Base-by-base conservation (phyloP, 2,113 vertebrate genomes). In the Turnix velox region DNA sequence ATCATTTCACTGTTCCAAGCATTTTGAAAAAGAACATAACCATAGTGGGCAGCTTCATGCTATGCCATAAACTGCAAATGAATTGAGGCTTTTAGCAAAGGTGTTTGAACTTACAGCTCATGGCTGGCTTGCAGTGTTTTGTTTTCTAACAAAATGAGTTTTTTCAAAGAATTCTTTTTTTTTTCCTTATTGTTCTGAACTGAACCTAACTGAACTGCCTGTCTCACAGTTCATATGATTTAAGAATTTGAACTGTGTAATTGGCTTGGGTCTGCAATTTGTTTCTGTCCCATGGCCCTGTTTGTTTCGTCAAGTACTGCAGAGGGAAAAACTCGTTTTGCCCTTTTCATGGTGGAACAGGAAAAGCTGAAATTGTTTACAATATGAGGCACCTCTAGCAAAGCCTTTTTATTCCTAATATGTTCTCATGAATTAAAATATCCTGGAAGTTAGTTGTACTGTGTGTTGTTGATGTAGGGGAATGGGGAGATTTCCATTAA, bases 31-130 rank as follows among this genome's bases (percentile, higher is more conserved):
- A 37, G 10, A 68, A 15, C 76, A 48, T 65, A 84, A 91, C 54
- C 37, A 83, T 82, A 58, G 63, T 51, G 76, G 84, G 83, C 94
- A 97, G 54, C 52, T 93, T 83, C 89, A 81, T 55, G 19, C 87
- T 80, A 39, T 66, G 63, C 67, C 91, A 88, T 95, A 93, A 95
- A 85, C 39, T 92, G 71, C 59, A 93, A 92, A 95, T 95, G 51
- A 95, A 96, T 88, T 91, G 93, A 90, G 45, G 85, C 43, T 95
- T 96, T 95, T 90, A 97, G 71, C 40, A 83, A 95, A 92, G 42
- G 62, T 81, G 40, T 91, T 84, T 91, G 90, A 93, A 91, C 85
- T 80, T 78, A 40, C 30, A 66, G 88, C 48, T 95, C 74, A 28
- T 81, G 84, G 51, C 57, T 91, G 52, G 23, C 39, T 92, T 78